These are phyloP conservation scores for Megaceryle torquata DNA, from an alignment of 2,113 vertebrate species.

Conservation along the genomic window DNA sequence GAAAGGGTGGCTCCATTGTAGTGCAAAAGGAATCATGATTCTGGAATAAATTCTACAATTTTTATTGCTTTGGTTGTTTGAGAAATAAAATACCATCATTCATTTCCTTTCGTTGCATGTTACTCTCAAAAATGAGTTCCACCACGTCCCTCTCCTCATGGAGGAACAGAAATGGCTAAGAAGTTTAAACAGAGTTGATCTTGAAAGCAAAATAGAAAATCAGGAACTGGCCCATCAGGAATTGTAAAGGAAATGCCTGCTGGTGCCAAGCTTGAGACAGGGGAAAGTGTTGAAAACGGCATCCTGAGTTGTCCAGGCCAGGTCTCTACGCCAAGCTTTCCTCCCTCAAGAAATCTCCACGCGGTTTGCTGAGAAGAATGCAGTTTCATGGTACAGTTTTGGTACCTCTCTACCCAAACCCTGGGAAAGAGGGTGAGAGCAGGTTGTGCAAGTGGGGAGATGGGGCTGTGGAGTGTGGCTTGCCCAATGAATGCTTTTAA, in stretches of 20 bases:
- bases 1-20: background rate
- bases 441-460: background rate
- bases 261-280: background rate
- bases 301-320: background rate
- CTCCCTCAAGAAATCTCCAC: background rate
- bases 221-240: background rate
- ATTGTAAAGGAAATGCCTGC: background rate
- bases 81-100: background rate
- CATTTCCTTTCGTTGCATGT: background rate
- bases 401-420: background rate
- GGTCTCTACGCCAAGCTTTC: background rate
- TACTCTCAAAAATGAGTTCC: background rate
- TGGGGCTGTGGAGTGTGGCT: background rate
- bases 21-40: background rate
- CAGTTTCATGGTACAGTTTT: accelerated
- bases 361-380: background rate
- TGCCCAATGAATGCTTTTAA: background rate
- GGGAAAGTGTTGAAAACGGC: background rate
- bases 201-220: background rate
- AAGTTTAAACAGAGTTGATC: background rate
- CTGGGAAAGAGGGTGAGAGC: background rate
- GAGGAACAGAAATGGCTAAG: background rate
- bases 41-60: background rate
- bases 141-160: background rate
- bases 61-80: background rate